Evolutionary conservation across 2,797 vertebrate species (phyloP).

Genomic region (Coreius guichenoti): DNA sequence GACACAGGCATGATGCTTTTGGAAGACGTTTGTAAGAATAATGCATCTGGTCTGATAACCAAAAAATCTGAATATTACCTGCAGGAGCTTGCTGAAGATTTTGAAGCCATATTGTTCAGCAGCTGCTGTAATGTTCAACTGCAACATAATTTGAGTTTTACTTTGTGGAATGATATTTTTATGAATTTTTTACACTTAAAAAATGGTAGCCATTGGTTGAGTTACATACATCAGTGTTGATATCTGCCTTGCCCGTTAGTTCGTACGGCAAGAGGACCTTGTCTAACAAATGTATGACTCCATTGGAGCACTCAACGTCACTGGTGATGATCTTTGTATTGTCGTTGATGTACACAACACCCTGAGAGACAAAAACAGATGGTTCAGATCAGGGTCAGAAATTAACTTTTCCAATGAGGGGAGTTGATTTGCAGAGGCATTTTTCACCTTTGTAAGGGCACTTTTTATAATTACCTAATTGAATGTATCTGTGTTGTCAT

Average conservation of each 20-base stretch:
- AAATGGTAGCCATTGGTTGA: not conserved
- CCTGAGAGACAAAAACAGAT: slow-evolving; percentile 72
- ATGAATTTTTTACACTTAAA: not conserved
- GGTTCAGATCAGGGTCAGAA: slow-evolving; percentile 2
- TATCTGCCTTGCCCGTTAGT: slow-evolving; percentile 50
- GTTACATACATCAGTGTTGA: slow-evolving; percentile 47
- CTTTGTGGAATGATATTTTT: not conserved
- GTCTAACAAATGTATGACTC: slow-evolving; percentile 89
- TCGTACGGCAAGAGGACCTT: slow-evolving; percentile 79
- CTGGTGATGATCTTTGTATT: slow-evolving; percentile 79
- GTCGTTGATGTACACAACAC: slow-evolving; percentile 87
- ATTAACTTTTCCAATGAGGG: not conserved
- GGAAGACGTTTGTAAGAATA: not conserved
- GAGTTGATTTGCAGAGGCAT: not conserved
- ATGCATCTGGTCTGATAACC: not conserved
- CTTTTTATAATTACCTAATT: not conserved
- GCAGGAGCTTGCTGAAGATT: slow-evolving; percentile 84
- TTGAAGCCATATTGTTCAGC: slow-evolving; percentile 86
- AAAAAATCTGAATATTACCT: slow-evolving; percentile 73
- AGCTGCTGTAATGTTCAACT: slow-evolving; percentile 84
- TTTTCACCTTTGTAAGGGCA: not conserved
- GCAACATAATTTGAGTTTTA: slow-evolving; percentile 42
- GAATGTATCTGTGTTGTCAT: not conserved
- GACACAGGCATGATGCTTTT: not conserved
- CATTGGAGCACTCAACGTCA: slow-evolving; percentile 80